Evolutionary conservation across 2,113 vertebrate species (phyloP).

Genomic region (Elephantulus edwardii): DNA sequence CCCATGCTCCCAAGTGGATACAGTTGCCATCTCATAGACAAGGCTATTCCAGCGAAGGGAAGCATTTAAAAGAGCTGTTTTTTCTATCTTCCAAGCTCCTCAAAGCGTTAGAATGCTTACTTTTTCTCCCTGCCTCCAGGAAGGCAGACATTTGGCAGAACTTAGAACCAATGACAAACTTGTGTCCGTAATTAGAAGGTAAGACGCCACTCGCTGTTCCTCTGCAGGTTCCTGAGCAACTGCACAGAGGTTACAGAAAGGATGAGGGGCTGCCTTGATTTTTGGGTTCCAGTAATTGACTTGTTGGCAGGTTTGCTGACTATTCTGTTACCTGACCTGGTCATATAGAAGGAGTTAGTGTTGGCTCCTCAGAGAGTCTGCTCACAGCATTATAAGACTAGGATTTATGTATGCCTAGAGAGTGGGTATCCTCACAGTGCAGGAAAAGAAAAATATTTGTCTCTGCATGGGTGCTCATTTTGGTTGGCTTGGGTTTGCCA

Average conservation of each 20-base stretch:
- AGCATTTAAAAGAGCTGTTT: not conserved
- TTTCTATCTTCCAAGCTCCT: not conserved
- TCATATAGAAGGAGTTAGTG: not conserved
- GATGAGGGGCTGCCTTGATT: not conserved
- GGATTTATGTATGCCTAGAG: constrained; percentile 17
- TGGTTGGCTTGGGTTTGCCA: not conserved
- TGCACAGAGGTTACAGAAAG: constrained; percentile 43
- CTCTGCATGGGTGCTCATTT: not conserved
- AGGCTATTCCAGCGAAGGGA: constrained; percentile 52
- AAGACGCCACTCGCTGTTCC: constrained; percentile 51
- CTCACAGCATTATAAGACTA: not conserved
- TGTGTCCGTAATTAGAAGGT: constrained; percentile 69
- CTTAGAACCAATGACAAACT: constrained; percentile 67
- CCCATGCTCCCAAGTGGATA: not conserved
- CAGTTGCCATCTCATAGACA: constrained; percentile 43
- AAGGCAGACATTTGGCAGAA: constrained; percentile 69
- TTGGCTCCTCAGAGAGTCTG: not conserved
- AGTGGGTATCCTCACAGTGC: not conserved
- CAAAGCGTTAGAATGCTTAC: constrained; percentile 50
- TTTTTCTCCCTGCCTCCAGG: constrained; percentile 60
- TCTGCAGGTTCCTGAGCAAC: constrained; percentile 61
- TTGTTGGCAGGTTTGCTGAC: not conserved
- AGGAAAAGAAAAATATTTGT: not conserved
- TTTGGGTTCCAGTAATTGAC: not conserved
- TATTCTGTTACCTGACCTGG: not conserved